Evolutionary conservation across 2,888 invertebrate genomes (phyloP).

Genomic region (Campoplex capitator): DNA sequence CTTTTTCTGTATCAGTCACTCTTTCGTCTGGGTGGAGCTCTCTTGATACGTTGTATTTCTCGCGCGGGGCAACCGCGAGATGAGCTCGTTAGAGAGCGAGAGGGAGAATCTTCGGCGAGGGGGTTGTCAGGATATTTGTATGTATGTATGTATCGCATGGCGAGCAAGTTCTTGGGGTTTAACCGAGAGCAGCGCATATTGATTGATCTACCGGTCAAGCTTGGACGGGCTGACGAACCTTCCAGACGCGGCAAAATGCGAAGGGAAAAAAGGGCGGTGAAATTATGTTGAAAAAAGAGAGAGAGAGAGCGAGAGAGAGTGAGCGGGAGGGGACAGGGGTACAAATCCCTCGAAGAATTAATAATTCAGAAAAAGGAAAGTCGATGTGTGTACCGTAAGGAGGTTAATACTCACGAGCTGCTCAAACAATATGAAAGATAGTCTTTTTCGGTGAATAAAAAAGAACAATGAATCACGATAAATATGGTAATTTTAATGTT

Average conservation of each 20-base stretch:
- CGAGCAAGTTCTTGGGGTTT: conserved; percentile 65
- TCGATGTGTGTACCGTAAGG: background rate
- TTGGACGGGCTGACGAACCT: conserved; percentile 76
- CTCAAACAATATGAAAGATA: background rate
- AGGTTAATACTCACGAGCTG: background rate
- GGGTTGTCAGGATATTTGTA: conserved; percentile 64
- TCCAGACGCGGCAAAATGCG: conserved; percentile 71
- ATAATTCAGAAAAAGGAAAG: conserved; percentile 19
- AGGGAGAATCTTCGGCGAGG: conserved; percentile 39
- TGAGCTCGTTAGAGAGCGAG: conserved; percentile 80
- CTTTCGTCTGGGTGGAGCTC: conserved; percentile 44
- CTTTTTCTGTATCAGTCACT: conserved; percentile 35
- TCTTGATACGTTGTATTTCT: conserved; percentile 24
- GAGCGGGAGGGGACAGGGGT: background rate
- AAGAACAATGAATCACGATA: background rate
- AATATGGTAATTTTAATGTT: background rate
- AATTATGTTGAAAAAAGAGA: conserved; percentile 54
- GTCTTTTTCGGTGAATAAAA: background rate
- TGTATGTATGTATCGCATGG: conserved; percentile 6
- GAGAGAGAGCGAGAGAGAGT: background rate
- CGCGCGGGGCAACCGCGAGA: conserved; percentile 72
- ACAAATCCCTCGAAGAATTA: background rate
- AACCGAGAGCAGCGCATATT: conserved; percentile 77
- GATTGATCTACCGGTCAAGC: conserved; percentile 82
- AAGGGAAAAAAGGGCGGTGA: conserved; percentile 68